Conservation (phyloP, 2,888 invertebrate genomes). For the Platypus cylindrus region DNA sequence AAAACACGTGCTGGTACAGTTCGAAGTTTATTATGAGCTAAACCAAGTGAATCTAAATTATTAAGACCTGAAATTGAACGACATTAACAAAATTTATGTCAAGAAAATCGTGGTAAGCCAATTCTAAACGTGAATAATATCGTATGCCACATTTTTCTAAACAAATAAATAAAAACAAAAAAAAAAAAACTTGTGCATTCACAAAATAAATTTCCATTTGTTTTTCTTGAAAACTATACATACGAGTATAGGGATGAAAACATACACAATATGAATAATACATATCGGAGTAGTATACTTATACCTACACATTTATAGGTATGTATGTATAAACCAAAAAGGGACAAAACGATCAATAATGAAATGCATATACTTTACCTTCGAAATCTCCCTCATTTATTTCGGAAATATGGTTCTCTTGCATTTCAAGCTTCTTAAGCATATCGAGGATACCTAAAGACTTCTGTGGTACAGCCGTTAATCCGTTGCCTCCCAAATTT, state of each 20-base stretch:
- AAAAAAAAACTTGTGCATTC: too few relatives aligned
- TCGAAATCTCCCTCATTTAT: conserved; percentile 77
- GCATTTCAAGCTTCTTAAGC: conserved; percentile 76
- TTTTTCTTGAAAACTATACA: too few relatives aligned
- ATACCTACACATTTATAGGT: too few relatives aligned
- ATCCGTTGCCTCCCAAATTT: conserved; percentile 74
- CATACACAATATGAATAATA: too few relatives aligned
- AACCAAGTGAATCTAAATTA: conserved; percentile 68
- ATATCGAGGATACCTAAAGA: conserved; percentile 69
- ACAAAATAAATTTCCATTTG: too few relatives aligned
- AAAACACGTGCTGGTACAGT: conserved; percentile 73
- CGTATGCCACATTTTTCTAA: neutral
- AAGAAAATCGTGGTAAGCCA: neutral
- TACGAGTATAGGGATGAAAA: too few relatives aligned
- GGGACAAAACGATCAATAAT: too few relatives aligned
- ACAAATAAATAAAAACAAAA: neutral
- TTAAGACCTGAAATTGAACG: conserved; percentile 48
- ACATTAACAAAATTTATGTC: neutral
- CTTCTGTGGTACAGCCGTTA: conserved; percentile 64
- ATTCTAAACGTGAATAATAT: neutral
- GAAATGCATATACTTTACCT: too few relatives aligned
- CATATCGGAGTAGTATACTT: too few relatives aligned
- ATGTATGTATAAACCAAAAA: too few relatives aligned
- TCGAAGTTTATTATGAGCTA: conserved; percentile 73
- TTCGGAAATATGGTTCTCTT: conserved; percentile 66